Evolutionary conservation across 2,113 vertebrate genomes (phyloP).

Genomic region (Xenopus laevis): DNA sequence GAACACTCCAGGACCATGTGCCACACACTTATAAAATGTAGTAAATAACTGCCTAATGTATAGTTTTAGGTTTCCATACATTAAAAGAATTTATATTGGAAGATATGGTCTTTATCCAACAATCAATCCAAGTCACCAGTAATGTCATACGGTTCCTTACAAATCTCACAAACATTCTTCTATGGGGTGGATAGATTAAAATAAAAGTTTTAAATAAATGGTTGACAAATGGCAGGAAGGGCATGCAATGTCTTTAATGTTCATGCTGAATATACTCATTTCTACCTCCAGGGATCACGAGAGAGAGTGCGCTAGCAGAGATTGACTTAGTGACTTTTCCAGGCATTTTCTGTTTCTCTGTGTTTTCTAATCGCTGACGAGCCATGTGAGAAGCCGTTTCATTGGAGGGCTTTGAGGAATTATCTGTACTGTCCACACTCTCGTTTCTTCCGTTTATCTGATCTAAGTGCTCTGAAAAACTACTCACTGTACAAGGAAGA

Average conservation of each 20-base stretch:
- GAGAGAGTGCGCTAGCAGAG: slow-evolving; percentile 88
- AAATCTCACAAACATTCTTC: too few species aligned
- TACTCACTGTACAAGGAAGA: slow-evolving; percentile 72
- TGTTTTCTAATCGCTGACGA: slow-evolving; percentile 69
- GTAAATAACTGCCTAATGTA: too few species aligned
- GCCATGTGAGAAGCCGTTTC: slow-evolving; percentile 64
- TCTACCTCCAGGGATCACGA: slow-evolving; percentile 93
- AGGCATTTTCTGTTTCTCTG: slow-evolving; percentile 71
- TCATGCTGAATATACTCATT: slow-evolving; percentile 50
- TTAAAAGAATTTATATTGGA: too few species aligned
- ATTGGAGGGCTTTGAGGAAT: slow-evolving; percentile 65
- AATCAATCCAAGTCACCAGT: too few species aligned
- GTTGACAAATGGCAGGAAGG: slow-evolving; percentile 1
- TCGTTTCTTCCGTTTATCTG: slow-evolving; percentile 82
- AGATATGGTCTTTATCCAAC: too few species aligned
- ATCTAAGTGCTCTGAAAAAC: slow-evolving; percentile 95
- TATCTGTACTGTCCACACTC: slow-evolving; percentile 75
- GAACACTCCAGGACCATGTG: too few species aligned
- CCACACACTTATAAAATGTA: too few species aligned
- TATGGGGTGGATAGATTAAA: not conserved
- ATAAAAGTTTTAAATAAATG: slow-evolving; percentile 14
- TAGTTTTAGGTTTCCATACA: too few species aligned
- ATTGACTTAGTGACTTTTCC: slow-evolving; percentile 89
- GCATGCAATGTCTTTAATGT: slow-evolving; percentile 42
- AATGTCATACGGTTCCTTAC: too few species aligned